These are phyloP conservation scores for Psylliodes chrysocephalus DNA, from an alignment of 2,888 invertebrate genomes.

Conservation along the genomic window DNA sequence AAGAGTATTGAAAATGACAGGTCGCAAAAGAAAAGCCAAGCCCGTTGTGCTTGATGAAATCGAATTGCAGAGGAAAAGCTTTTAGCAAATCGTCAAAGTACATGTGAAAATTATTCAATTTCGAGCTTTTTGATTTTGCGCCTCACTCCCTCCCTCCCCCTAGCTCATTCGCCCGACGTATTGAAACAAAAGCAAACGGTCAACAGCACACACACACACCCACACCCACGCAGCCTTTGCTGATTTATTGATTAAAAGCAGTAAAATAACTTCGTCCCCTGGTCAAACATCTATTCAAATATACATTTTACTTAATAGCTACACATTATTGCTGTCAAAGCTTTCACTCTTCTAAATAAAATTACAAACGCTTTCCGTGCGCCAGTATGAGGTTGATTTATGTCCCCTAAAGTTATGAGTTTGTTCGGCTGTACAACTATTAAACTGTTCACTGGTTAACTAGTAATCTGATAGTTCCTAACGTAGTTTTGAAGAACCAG, in stretches of 20 bases:
- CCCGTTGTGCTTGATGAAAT: background rate
- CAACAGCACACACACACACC: constrained; percentile 51
- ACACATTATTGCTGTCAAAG: constrained; percentile 57
- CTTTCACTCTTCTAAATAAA: constrained; percentile 46
- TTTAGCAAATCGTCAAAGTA: constrained; percentile 29
- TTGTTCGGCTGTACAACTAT: no score
- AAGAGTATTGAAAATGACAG: constrained; percentile 19
- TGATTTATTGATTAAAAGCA: constrained; percentile 56
- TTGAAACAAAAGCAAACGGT: constrained; percentile 53
- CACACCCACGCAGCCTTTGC: constrained; percentile 44
- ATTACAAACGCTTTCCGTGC: constrained; percentile 37
- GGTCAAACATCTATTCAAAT: constrained; percentile 55
- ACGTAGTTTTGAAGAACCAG: no score
- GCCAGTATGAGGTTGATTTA: constrained; percentile 6
- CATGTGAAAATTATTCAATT: constrained; percentile 52
- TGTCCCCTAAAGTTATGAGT: no score
- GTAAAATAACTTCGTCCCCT: constrained; percentile 37
- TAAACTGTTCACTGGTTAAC: no score
- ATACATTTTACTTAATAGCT: constrained; percentile 56
- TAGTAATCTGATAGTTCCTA: no score
- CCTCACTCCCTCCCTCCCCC: constrained; percentile 23
- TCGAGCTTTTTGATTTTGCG: constrained; percentile 33
- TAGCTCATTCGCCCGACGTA: constrained; percentile 22
- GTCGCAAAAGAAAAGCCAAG: constrained; percentile 23
- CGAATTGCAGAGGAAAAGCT: constrained; percentile 27